These are phyloP conservation scores for Pterostichus niger DNA, from an alignment of 2,888 invertebrate genomes.

Conservation along the genomic window DNA sequence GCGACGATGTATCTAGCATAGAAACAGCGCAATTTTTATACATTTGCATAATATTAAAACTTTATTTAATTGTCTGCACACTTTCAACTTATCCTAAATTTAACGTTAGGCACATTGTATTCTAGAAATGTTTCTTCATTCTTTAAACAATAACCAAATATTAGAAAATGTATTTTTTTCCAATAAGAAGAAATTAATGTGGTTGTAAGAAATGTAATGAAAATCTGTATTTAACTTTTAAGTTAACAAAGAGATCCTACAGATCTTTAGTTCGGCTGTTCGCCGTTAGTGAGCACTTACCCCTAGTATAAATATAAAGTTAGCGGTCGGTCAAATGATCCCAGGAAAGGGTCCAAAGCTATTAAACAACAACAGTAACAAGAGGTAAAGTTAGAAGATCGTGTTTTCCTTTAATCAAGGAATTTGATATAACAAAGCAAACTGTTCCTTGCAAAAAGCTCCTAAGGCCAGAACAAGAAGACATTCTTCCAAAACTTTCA, in stretches of 20 bases:
- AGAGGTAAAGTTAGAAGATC: conserved; percentile 61
- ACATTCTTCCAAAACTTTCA: conserved; percentile 43
- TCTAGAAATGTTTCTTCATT: too few species aligned
- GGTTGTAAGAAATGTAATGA: too few species aligned
- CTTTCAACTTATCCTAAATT: conserved; percentile 26
- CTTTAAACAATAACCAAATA: too few species aligned
- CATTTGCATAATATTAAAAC: conserved; percentile 58
- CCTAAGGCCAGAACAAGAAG: conserved; percentile 36
- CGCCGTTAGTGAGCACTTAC: conserved; percentile 35
- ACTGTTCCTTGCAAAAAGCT: conserved; percentile 19
- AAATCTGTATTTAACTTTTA: neutral
- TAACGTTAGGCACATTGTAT: neutral
- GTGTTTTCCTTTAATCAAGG: conserved; percentile 61
- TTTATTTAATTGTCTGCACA: conserved; percentile 49
- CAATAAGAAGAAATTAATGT: too few species aligned
- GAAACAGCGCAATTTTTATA: conserved; percentile 55
- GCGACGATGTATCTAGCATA: conserved; percentile 57
- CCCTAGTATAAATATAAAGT: conserved; percentile 49
- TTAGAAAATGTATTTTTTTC: too few species aligned
- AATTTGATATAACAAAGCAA: conserved; percentile 62
- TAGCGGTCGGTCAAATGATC: conserved; percentile 52
- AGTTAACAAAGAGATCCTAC: too few species aligned
- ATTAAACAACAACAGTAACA: conserved; percentile 59
- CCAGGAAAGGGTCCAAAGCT: conserved; percentile 53
- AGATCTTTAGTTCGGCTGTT: neutral